Base-by-base conservation (phyloP, 2,797 vertebrate genomes). In the Crenuchus spilurus region DNA sequence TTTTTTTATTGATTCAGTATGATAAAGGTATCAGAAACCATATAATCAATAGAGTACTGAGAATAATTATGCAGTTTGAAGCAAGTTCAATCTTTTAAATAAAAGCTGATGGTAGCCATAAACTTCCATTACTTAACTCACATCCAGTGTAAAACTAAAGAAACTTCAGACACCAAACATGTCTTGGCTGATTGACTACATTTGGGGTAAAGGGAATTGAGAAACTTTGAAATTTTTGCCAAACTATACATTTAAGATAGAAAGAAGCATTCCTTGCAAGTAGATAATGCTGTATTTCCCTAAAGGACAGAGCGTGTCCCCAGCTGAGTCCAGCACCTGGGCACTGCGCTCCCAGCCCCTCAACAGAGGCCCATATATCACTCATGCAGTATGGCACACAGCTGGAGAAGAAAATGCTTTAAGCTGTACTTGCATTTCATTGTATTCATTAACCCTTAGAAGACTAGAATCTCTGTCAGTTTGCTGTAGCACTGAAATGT, bases 271-370 rank as follows among this genome's bases (percentile, higher is more conserved):
- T 31, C 52, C 52, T 41, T 33, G 37, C 44, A 13, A 24, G 11
- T 60, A 60, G 41, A 24, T 49, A 39, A 39, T 41, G 8, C 24
- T 31, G 20, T 5, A 20, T 33, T 31, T 54, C 26, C 37, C 37
- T 5, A 58, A 10, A 64, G 14, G 13, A 26, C 61, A 18, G 41
- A 46, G 14, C 28, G 1, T 33, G 51, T 68, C 20, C 49, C 65
- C 3, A 58, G 26, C 24, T 11, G 24, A 41, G 54, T 66, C 61
- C 61, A 64, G 28, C 61, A 64, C 61, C 42, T 64, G 61, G 26
- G 20, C 61, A 30, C 41, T 24, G 31, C 24, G 64, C 20, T 30
- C 41, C 18, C 13, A 65, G 49, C 7, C 16, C 18, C 41, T 26
- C 49, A 57, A 13, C 6, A 37, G 24, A 20, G 30, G 10, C 26